phyloP scores from a whole-genome alignment of 2,888 invertebrate species.

The Netelia fuscicornis region DNA sequence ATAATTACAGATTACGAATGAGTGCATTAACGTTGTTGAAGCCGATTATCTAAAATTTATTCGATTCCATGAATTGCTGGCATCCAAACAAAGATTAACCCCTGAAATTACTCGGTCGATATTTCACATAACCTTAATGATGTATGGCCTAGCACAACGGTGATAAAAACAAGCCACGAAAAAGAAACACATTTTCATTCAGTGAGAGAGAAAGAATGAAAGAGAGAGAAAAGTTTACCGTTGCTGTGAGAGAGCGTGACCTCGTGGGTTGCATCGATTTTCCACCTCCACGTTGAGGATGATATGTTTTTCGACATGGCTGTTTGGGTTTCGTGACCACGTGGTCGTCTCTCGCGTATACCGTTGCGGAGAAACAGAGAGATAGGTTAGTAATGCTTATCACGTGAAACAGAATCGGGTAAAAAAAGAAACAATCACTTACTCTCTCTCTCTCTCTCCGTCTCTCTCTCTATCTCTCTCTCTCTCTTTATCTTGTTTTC shows the following conservation, averaged over 20 bases:
- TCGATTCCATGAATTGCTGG: background rate
- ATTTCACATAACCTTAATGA: background rate
- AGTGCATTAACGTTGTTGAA: background rate
- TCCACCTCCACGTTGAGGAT: constrained; percentile 34
- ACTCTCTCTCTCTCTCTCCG: background rate
- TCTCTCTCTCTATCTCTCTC: too few species aligned
- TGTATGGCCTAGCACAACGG: background rate
- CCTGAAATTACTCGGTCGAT: background rate
- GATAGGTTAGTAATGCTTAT: constrained; percentile 37
- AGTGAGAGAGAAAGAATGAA: background rate
- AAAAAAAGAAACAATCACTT: background rate
- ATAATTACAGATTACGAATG: background rate
- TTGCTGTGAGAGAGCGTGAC: constrained; percentile 13
- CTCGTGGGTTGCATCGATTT: constrained; percentile 50
- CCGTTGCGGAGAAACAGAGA: background rate
- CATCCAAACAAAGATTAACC: background rate
- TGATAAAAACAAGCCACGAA: background rate
- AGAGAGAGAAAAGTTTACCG: background rate
- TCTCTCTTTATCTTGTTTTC: too few species aligned
- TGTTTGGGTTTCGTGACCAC: constrained; percentile 35
- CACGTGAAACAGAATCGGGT: constrained; percentile 7
- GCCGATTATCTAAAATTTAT: background rate
- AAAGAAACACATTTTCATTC: background rate
- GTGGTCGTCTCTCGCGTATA: constrained; percentile 30
- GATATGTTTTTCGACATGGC: constrained; percentile 23